Conservation (phyloP, 2,797 vertebrate species). For the Lagocephalus sceleratus region DNA sequence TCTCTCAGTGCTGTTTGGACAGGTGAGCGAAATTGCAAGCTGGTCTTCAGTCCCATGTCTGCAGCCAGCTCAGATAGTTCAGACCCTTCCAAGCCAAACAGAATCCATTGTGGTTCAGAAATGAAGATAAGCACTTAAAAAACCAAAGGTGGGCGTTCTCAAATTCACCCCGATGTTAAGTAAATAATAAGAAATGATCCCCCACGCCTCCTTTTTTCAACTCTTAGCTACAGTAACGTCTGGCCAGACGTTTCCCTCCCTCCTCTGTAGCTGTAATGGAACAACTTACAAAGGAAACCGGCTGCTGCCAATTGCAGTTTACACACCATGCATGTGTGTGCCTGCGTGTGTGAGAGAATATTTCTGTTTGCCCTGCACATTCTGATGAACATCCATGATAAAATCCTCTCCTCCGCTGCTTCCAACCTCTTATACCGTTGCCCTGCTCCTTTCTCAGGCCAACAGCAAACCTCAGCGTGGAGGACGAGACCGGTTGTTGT, state of each 20-base stretch:
- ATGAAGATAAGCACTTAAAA: constrained; percentile 56
- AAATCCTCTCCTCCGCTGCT: constrained; percentile 25
- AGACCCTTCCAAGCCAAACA: constrained; percentile 70
- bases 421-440: constrained; percentile 27
- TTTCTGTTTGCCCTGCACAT: constrained; percentile 57
- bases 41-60: constrained; percentile 62
- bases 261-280: constrained; percentile 54
- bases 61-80: constrained; percentile 58
- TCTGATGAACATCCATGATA: constrained; percentile 39
- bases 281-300: constrained; percentile 35
- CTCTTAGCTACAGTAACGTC: constrained; percentile 20
- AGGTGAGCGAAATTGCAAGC: constrained; percentile 82
- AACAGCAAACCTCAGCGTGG: background rate
- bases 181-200: constrained; percentile 48
- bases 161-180: constrained; percentile 58
- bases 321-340: constrained; percentile 15
- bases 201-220: constrained; percentile 15
- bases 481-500: constrained; percentile 1
- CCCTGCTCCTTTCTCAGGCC: constrained; percentile 21
- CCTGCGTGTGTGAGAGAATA: constrained; percentile 16
- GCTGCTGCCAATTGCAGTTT: constrained; percentile 24
- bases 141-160: constrained; percentile 51
- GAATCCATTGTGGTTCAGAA: constrained; percentile 47
- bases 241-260: constrained; percentile 7
- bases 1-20: constrained; percentile 72